Percentiles rank a stretch among this genome's conserved stretches.
Conservation (phyloP, 2,113 vertebrate species). For the Apeltes quadracus region DNA sequence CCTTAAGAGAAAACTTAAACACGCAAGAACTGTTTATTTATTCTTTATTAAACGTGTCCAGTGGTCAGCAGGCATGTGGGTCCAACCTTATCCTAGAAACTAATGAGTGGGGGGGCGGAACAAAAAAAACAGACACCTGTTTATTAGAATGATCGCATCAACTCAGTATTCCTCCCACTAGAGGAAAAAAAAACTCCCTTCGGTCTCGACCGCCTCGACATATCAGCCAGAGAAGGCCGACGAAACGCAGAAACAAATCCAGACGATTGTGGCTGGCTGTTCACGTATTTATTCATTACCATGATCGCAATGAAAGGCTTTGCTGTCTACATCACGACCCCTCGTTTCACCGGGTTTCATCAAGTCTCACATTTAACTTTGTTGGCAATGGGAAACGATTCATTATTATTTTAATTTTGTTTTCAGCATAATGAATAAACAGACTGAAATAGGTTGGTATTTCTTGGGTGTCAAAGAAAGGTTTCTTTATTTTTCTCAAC, state of each 20-base stretch:
- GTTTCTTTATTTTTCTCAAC: background rate
- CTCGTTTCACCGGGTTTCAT: background rate
- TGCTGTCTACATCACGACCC: background rate
- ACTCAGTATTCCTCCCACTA: constrained; percentile 20
- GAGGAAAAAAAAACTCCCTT: constrained; percentile 13
- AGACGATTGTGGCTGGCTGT: background rate
- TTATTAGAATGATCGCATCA: constrained; percentile 24
- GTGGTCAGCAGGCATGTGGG: background rate
- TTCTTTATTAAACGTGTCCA: constrained; percentile 24
- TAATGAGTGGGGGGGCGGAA: constrained; percentile 35
- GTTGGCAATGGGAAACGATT: background rate
- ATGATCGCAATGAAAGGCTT: background rate
- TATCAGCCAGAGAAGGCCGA: constrained; percentile 11
- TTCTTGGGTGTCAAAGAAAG: background rate
- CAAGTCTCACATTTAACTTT: background rate
- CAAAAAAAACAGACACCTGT: constrained; percentile 38
- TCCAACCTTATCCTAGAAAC: constrained; percentile 22
- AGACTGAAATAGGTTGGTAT: background rate
- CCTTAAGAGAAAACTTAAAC: constrained; percentile 7
- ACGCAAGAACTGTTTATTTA: constrained; percentile 5
- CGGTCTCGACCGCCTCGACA: background rate
- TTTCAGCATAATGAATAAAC: background rate
- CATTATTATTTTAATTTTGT: background rate
- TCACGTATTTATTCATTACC: no score
- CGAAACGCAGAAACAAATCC: background rate